phyloP scores from a whole-genome alignment of 2,888 invertebrate genomes.

The Temnothorax ravouxi region DNA sequence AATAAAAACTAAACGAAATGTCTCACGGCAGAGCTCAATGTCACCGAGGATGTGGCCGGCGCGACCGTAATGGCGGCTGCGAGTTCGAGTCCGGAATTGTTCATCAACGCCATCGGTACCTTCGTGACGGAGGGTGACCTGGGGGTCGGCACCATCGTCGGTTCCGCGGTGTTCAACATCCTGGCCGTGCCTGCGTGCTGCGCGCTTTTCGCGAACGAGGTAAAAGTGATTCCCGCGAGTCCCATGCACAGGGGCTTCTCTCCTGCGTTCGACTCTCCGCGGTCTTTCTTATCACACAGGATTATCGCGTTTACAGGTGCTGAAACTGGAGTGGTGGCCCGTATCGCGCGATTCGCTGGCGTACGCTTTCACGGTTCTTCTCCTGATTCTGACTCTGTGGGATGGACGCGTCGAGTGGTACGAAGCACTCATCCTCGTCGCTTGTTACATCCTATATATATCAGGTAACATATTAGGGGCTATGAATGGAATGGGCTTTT shows the following conservation, averaged over 20 bases:
- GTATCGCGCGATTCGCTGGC: constrained; percentile 92
- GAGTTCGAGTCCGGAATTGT: constrained; percentile 94
- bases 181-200: constrained; percentile 93
- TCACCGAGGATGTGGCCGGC: constrained; percentile 93
- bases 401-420: constrained; percentile 92
- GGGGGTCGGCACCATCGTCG: constrained; percentile 92
- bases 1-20: constrained; percentile 9
- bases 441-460: constrained; percentile 91
- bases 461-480: constrained; percentile 86
- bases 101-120: constrained; percentile 94
- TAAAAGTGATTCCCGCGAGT: constrained; percentile 74
- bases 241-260: too few species aligned
- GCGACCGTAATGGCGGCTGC: constrained; percentile 97
- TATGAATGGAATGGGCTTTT: constrained; percentile 41
- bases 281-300: background rate
- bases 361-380: constrained; percentile 91
- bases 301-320: constrained; percentile 86
- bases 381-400: constrained; percentile 90
- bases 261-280: background rate
- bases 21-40: constrained; percentile 79
- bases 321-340: constrained; percentile 93
- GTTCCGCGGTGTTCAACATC: constrained; percentile 93
- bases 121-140: constrained; percentile 93
- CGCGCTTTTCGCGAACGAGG: constrained; percentile 89
- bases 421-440: constrained; percentile 91